These are phyloP conservation scores for Hemibagrus guttatus DNA, from an alignment of 2,797 vertebrate genomes.

Conservation along the genomic window DNA sequence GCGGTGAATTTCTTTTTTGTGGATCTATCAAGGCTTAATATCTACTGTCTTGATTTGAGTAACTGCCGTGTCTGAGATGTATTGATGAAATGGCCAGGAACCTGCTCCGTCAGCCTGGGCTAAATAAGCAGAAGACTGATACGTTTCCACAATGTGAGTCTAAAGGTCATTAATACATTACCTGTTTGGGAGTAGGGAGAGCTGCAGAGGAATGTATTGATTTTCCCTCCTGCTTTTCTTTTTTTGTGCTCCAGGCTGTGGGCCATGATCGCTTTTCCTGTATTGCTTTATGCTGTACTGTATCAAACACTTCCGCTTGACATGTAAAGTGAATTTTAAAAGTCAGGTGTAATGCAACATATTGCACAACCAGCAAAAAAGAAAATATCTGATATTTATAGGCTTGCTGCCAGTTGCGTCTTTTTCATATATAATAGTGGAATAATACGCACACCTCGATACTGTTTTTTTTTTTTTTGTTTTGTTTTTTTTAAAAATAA, in stretches of 20 bases:
- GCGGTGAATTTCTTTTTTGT: slow-evolving; percentile 56
- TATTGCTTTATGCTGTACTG: slow-evolving; percentile 24
- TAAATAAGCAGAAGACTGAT: slow-evolving; percentile 79
- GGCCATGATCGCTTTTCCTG: slow-evolving; percentile 31
- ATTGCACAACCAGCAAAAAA: slow-evolving; percentile 28
- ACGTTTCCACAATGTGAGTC: slow-evolving; percentile 78
- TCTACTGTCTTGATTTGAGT: slow-evolving; percentile 76
- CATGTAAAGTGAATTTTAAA: slow-evolving; percentile 39
- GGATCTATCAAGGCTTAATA: slow-evolving; percentile 79
- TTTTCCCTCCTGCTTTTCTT: slow-evolving; percentile 52
- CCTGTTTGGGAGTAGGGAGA: slow-evolving; percentile 64
- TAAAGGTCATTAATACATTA: slow-evolving; percentile 83
- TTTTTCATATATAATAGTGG: neutral
- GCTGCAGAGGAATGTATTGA: slow-evolving; percentile 72
- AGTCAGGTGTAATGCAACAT: neutral
- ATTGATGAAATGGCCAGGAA: slow-evolving; percentile 78
- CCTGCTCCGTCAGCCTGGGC: slow-evolving; percentile 75
- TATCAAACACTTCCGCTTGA: slow-evolving; percentile 37
- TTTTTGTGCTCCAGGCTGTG: slow-evolving; percentile 33
- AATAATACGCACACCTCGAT: neutral
- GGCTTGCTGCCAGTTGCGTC: neutral
- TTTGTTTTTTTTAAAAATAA: neutral
- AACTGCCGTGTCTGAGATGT: slow-evolving; percentile 76
- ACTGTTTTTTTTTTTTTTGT: neutral
- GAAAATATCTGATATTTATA: slow-evolving; percentile 11